Evolutionary conservation across 2,113 vertebrate genomes (phyloP).

Genomic region (Phylloscopus whistleri): DNA sequence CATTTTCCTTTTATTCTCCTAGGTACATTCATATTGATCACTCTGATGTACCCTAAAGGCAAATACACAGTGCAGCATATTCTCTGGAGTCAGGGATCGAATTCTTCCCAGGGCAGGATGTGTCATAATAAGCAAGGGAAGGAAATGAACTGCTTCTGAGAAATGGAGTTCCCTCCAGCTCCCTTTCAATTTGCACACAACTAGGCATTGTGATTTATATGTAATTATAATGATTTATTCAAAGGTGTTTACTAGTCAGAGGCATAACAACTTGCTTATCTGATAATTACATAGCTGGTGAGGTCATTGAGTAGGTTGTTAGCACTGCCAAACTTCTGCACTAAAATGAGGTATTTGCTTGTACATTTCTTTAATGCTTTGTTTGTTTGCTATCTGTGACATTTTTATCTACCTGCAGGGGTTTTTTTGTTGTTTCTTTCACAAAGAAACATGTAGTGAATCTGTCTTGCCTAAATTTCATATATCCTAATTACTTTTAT

Average conservation of each 20-base stretch:
- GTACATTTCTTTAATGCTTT: neutral
- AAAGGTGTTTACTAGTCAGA: constrained; percentile 32
- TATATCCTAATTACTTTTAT: neutral
- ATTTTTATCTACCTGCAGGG: neutral
- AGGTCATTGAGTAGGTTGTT: neutral
- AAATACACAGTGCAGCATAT: neutral
- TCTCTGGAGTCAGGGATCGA: constrained; percentile 28
- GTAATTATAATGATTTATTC: constrained; percentile 53
- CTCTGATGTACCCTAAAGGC: neutral
- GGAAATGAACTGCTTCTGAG: constrained; percentile 42
- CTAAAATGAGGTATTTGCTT: neutral
- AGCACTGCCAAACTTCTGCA: neutral
- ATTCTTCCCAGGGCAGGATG: constrained; percentile 21
- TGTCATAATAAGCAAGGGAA: constrained; percentile 28
- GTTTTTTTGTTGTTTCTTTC: neutral
- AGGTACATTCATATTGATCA: neutral
- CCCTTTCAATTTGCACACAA: constrained; percentile 24
- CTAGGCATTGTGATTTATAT: constrained; percentile 31
- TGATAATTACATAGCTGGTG: constrained; percentile 25
- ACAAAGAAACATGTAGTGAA: neutral
- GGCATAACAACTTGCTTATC: constrained; percentile 16
- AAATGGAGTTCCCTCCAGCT: constrained; percentile 22
- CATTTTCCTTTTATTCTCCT: neutral
- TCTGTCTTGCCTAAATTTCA: neutral
- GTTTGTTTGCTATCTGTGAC: neutral